These are phyloP conservation scores for Heterocephalus glaber DNA, from an alignment of 2,113 vertebrate species.

Conservation along the genomic window DNA sequence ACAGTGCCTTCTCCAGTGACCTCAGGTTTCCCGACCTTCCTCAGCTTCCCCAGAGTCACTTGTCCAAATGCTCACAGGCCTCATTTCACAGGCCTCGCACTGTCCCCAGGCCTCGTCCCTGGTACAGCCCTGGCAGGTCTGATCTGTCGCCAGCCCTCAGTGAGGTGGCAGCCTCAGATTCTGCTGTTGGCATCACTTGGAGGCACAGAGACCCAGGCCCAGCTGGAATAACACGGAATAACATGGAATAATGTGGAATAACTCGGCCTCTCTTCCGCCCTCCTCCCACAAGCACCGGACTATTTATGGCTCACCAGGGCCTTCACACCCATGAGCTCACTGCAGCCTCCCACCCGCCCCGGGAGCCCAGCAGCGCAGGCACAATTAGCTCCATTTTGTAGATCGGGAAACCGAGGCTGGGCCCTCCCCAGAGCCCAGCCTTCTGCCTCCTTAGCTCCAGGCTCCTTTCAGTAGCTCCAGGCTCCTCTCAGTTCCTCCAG, in stretches of 20 bases:
- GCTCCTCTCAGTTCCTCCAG: not conserved
- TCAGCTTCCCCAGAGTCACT: not conserved
- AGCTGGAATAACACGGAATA: conserved; percentile 81
- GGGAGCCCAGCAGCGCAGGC: conserved; percentile 55
- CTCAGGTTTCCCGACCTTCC: not conserved
- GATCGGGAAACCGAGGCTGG: conserved; percentile 62
- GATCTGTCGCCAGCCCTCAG: not conserved
- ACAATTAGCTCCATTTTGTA: conserved; percentile 40
- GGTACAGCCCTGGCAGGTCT: not conserved
- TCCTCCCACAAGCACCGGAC: conserved; percentile 59
- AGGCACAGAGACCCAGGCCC: conserved; percentile 54
- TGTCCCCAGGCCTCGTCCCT: not conserved
- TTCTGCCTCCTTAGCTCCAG: not conserved
- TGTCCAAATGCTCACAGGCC: not conserved
- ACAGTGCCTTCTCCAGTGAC: not conserved
- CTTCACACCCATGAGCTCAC: conserved; percentile 81
- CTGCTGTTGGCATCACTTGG: not conserved
- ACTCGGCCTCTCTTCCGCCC: conserved; percentile 52
- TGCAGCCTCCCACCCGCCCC: conserved; percentile 50
- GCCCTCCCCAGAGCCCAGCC: not conserved
- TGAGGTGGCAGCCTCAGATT: not conserved
- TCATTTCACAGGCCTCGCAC: not conserved
- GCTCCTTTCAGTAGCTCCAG: not conserved
- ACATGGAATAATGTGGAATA: conserved; percentile 80
- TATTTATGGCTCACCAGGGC: conserved; percentile 73